Evolutionary conservation across 2,113 vertebrate genomes (phyloP).

Genomic region (Brachypteracias leptosomus): DNA sequence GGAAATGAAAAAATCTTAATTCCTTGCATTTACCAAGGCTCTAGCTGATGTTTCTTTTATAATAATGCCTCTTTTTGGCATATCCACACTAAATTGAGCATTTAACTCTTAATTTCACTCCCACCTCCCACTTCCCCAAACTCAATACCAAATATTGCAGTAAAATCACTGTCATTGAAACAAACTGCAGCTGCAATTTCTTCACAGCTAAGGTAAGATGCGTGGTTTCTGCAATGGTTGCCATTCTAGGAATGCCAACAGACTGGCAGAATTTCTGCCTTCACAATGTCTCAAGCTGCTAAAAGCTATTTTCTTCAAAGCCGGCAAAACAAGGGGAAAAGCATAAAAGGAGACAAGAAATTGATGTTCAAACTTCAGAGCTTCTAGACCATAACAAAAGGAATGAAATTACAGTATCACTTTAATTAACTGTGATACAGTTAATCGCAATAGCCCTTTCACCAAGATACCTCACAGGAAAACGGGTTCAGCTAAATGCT

Average conservation of each 20-base stretch:
- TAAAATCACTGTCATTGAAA: background rate
- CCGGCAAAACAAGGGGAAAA: background rate
- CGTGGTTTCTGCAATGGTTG: background rate
- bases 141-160: background rate
- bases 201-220: background rate
- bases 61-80: background rate
- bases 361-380: background rate
- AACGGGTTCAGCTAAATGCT: background rate
- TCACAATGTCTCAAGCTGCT: background rate
- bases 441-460: background rate
- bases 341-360: background rate
- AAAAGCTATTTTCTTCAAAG: background rate
- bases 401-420: fast-evolving
- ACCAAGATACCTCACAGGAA: background rate
- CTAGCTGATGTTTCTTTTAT: background rate
- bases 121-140: background rate
- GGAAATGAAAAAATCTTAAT: background rate
- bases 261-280: background rate
- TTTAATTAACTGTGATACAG: background rate
- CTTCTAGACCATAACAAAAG: background rate
- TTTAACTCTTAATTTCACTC: background rate
- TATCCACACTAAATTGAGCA: background rate
- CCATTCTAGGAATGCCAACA: background rate
- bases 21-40: background rate
- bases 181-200: background rate